Evolutionary conservation across 2,113 vertebrate species (phyloP), one percentile per base, ranked within the genome.

Genomic region (Boleophthalmus pectinirostris): DNA sequence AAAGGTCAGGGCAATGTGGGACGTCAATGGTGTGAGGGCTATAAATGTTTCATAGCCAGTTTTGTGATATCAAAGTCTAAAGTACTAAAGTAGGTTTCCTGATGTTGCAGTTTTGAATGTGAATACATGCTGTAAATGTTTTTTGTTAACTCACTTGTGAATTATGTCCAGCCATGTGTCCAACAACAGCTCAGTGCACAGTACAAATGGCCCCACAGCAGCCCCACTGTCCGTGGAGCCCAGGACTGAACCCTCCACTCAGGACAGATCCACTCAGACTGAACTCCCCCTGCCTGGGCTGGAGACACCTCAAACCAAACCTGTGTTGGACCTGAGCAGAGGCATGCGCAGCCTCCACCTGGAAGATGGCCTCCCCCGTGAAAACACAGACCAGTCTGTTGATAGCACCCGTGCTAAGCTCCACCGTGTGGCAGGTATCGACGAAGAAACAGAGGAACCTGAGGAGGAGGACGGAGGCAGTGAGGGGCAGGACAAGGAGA

Each of bases 181-280:
- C 73, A 82, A 87, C 74, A 82, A 85, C 74, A 84, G 70, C 72
- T 53, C 66, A 60, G 77, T 85, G 80, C 85, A 61, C 88, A 69
- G 81, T 58, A 78, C 87, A 12, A 92, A 92, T 56, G 90, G 89
- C 74, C 84, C 79, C 69, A 72, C 54, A 67, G 78, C 66, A 82
- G 33, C 70, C 25, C 73, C 70, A 18, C n/a, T 29, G 57, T 79
- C 81, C 29, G 66, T 14, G n/a, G 68, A 74, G 15, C 72, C 68
- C 15, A 72, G 38, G 21, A 69, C 72, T 43, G 82, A 74, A 80
- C 66, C 82, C 25, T 54, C 74, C 21, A 85, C 89, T 35, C 29
- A 58, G 65, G 92, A 94, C 75, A 87, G 68, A 74, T 90, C 83
- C 4, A 93, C 91, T 51, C 93, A 94, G 85, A 94, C 93, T 0